phyloP scores from a whole-genome alignment of 2,888 invertebrate species.

The Dynastes grantii region DNA sequence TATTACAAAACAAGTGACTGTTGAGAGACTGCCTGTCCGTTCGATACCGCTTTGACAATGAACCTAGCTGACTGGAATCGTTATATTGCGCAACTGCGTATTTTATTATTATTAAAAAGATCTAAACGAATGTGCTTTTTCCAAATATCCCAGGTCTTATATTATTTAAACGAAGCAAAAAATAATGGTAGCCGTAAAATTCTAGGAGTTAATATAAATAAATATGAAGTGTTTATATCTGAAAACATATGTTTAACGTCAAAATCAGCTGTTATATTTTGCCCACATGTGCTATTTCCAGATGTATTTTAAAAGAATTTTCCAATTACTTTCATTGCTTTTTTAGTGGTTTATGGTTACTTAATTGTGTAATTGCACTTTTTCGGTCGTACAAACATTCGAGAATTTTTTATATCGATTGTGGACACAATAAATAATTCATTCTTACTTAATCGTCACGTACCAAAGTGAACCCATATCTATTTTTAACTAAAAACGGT shows the following conservation, averaged over 20 bases:
- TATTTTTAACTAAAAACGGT: too few relatives aligned
- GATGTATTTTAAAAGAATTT: background rate
- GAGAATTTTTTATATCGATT: too few relatives aligned
- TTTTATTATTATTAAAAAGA: conserved; percentile 45
- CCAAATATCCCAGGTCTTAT: background rate
- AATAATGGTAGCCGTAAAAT: conserved; percentile 2
- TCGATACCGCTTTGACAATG: conserved; percentile 68
- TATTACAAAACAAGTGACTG: conserved; percentile 46
- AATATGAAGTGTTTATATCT: conserved; percentile 21
- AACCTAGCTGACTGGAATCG: conserved; percentile 67
- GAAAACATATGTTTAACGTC: conserved; percentile 60
- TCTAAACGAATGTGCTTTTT: background rate
- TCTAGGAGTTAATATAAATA: conserved; percentile 6
- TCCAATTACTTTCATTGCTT: background rate
- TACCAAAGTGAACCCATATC: too few relatives aligned
- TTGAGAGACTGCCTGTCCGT: conserved; percentile 62
- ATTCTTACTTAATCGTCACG: too few relatives aligned
- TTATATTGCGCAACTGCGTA: conserved; percentile 64
- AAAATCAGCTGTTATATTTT: conserved; percentile 60
- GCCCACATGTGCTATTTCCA: conserved; percentile 40
- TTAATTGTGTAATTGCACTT: too few relatives aligned
- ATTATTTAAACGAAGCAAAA: background rate
- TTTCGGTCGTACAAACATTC: too few relatives aligned
- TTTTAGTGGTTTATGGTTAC: too few relatives aligned
- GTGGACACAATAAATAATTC: too few relatives aligned